phyloP scores from a whole-genome alignment of 2,113 vertebrate species.

The Pontoporia blainvillei region DNA sequence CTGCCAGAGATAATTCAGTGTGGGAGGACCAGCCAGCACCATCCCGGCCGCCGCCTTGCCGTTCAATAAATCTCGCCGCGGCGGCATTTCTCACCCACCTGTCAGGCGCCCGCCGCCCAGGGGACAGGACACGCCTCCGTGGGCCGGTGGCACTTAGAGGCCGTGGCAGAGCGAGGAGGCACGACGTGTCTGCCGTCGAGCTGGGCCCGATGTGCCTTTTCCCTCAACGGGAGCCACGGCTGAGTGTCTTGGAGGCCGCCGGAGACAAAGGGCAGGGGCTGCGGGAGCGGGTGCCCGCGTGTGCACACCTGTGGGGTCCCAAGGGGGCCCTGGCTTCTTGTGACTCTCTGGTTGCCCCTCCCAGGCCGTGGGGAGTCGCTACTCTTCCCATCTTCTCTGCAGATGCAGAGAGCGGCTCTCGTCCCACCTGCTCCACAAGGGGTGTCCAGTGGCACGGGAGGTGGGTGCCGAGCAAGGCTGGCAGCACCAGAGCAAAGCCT shows the following conservation, averaged over 20 bases:
- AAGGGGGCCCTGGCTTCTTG: fast-evolving
- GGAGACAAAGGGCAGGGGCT: fast-evolving
- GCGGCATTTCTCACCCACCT: conserved; percentile 74
- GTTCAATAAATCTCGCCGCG: conserved; percentile 84
- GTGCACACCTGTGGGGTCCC: fast-evolving
- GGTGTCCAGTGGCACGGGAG: fast-evolving
- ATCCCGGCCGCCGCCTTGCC: conserved; percentile 72
- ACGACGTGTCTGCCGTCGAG: fast-evolving
- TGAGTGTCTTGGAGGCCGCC: fast-evolving
- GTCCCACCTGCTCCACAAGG: fast-evolving
- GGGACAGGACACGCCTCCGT: conserved; percentile 66
- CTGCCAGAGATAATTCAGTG: conserved; percentile 84
- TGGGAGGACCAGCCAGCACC: conserved; percentile 75
- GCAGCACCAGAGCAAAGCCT: fast-evolving
- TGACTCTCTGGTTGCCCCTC: neutral
- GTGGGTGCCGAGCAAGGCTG: fast-evolving
- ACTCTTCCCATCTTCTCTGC: too few species aligned
- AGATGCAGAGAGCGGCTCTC: fast-evolving
- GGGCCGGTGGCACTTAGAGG: neutral
- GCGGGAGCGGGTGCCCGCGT: fast-evolving
- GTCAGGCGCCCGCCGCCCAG: conserved; percentile 77
- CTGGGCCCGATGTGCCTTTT: fast-evolving
- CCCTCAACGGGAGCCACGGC: fast-evolving
- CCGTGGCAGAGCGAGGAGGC: neutral
- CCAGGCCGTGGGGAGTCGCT: neutral